Evolutionary conservation across 2,888 invertebrate genomes (phyloP).

Genomic region (Pollenia griseotomentosa): DNA sequence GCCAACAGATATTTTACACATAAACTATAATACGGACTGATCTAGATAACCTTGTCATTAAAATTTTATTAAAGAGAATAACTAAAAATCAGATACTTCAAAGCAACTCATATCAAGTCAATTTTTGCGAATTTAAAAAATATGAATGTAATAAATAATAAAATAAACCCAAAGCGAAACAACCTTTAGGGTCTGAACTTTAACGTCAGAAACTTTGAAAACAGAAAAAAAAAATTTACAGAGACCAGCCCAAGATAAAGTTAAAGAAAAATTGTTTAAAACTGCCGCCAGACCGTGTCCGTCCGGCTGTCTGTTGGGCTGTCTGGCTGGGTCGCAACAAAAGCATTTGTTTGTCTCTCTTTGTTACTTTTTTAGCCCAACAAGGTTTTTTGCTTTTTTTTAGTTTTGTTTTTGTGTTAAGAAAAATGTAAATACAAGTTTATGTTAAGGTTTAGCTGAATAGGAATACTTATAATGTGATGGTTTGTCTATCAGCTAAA

Average conservation of each 20-base stretch:
- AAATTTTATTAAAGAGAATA: not conserved
- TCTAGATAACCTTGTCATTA: no score
- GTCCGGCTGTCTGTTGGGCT: conserved; percentile 55
- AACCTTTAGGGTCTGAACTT: conserved; percentile 51
- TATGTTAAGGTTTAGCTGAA: not conserved
- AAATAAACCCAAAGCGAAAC: not conserved
- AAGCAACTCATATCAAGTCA: conserved; percentile 8
- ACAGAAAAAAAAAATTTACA: not conserved
- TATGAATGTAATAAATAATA: conserved; percentile 30
- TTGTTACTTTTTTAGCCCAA: not conserved
- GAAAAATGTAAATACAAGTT: conserved; percentile 34
- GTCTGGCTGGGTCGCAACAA: conserved; percentile 53
- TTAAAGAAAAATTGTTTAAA: conserved; percentile 65
- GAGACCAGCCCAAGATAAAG: conserved; percentile 26
- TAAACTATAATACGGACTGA: no score
- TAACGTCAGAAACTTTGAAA: conserved; percentile 39
- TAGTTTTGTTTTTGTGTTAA: not conserved
- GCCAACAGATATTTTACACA: no score
- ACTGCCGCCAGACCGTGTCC: conserved; percentile 70
- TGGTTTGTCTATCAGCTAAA: conserved; percentile 50
- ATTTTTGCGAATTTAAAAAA: not conserved
- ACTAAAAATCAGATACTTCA: not conserved
- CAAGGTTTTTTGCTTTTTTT: not conserved
- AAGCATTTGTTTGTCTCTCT: conserved; percentile 32
- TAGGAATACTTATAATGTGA: conserved; percentile 22